Percentiles rank a stretch among this genome's conserved stretches.
phyloP scores from a whole-genome alignment of 1,140 invertebrate species.

The Caligus rogercresseyi region DNA sequence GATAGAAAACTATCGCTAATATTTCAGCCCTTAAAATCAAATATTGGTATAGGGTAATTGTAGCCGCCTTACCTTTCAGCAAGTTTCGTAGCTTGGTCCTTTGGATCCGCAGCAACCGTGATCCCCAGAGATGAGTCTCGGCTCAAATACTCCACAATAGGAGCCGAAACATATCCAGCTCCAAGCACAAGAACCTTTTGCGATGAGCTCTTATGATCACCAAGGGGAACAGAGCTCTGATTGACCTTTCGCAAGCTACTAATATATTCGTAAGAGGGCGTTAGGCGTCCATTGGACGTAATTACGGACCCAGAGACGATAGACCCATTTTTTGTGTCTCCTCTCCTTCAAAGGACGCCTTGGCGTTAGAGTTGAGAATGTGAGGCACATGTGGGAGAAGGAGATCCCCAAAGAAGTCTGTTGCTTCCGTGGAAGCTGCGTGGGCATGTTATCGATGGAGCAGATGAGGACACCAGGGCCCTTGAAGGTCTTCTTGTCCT shows the following conservation, averaged over 20 bases:
- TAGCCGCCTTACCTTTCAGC: background rate
- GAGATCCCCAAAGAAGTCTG: slow-evolving; percentile 90
- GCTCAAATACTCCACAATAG: slow-evolving; percentile 79
- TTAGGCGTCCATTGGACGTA: slow-evolving; percentile 78
- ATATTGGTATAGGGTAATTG: background rate
- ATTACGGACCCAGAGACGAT: slow-evolving; percentile 61
- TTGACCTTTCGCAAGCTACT: slow-evolving; percentile 54
- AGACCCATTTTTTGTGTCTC: slow-evolving; percentile 10
- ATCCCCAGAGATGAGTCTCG: slow-evolving; percentile 56
- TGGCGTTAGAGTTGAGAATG: slow-evolving; percentile 76
- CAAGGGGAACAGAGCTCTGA: slow-evolving; percentile 25
- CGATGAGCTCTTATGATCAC: background rate
- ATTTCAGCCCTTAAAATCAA: no score
- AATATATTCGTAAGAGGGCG: slow-evolving; percentile 87
- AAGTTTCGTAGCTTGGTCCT: slow-evolving; percentile 37
- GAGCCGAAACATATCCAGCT: slow-evolving; percentile 80
- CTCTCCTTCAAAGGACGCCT: slow-evolving; percentile 23
- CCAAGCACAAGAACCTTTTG: slow-evolving; percentile 66
- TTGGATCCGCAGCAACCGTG: slow-evolving; percentile 68
- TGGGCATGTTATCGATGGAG: slow-evolving; percentile 99
- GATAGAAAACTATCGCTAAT: no score
- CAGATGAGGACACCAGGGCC: slow-evolving; percentile 92
- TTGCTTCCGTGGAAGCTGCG: slow-evolving; percentile 91
- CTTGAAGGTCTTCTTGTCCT: slow-evolving; percentile 68
- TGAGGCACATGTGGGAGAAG: slow-evolving; percentile 71